A percentile compares a stretch with the other conserved stretches of the same genome.
Conservation (phyloP, 2,888 invertebrate species). For the Ophion obscuratus region DNA sequence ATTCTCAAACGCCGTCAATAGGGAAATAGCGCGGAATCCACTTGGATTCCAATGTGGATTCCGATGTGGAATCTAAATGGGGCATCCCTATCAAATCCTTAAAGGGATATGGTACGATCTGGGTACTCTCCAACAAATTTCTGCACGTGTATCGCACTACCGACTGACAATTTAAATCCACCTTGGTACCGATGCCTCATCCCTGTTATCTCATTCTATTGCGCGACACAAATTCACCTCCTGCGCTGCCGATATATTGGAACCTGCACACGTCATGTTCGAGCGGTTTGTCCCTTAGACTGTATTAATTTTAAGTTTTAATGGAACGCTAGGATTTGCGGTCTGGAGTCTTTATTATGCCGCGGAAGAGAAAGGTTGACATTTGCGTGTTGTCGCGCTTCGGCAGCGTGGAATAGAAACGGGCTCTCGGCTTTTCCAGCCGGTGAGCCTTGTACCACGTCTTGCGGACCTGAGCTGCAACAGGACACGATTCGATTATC, state of each 20-base stretch:
- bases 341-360: constrained; percentile 28
- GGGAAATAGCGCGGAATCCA: too few species aligned
- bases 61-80: too few species aligned
- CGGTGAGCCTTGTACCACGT: constrained; percentile 18
- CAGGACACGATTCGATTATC: constrained; percentile 76
- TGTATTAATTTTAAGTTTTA: constrained; percentile 52
- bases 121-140: too few species aligned
- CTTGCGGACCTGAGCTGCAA: constrained; percentile 43
- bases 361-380: constrained; percentile 1
- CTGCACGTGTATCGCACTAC: too few species aligned
- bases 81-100: too few species aligned
- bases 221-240: not conserved
- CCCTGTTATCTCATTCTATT: not conserved
- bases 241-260: constrained; percentile 15
- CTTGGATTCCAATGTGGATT: too few species aligned
- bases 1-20: too few species aligned
- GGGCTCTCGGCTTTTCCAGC: constrained; percentile 73
- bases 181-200: too few species aligned
- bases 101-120: too few species aligned
- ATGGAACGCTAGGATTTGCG: constrained; percentile 74
- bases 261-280: constrained; percentile 29
- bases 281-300: not conserved
- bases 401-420: constrained; percentile 35
- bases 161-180: too few species aligned
- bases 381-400: constrained; percentile 16